A percentile compares a stretch with the other conserved stretches of the same genome.
Conservation (phyloP, 2,113 vertebrate genomes). For the Xenopus borealis region DNA sequence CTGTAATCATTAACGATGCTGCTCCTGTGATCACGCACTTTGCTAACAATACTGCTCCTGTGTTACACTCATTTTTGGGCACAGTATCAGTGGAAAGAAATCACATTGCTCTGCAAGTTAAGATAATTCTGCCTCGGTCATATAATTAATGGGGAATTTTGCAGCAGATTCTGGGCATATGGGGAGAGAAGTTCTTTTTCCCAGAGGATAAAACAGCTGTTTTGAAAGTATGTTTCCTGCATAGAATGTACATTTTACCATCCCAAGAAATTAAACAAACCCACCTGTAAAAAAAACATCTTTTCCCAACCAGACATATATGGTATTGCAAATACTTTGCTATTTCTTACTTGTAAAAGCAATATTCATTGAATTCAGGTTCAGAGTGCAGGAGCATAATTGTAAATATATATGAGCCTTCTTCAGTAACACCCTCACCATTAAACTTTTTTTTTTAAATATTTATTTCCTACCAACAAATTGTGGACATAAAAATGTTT, state of each 20-base stretch:
- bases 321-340: no score
- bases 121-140: constrained; percentile 40
- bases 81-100: constrained; percentile 25
- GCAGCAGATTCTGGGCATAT: not conserved
- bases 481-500: no score
- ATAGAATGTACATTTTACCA: constrained; percentile 3
- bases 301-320: no score
- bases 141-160: constrained; percentile 28
- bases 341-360: no score
- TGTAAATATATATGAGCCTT: no score
- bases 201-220: constrained; percentile 23
- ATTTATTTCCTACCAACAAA: no score
- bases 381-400: no score
- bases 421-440: no score
- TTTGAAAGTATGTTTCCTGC: not conserved
- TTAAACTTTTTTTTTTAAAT: no score
- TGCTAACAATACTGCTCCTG: constrained; percentile 69
- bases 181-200: constrained; percentile 8
- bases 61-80: constrained; percentile 48
- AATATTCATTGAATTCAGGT: no score
- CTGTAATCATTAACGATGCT: constrained; percentile 71
- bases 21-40: constrained; percentile 63
- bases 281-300: not conserved
- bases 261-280: not conserved
- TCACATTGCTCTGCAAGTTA: constrained; percentile 6